Percentiles rank a stretch among this genome's conserved stretches.
Conservation (phyloP, 2,797 vertebrate species). For the Argya squamiceps region DNA sequence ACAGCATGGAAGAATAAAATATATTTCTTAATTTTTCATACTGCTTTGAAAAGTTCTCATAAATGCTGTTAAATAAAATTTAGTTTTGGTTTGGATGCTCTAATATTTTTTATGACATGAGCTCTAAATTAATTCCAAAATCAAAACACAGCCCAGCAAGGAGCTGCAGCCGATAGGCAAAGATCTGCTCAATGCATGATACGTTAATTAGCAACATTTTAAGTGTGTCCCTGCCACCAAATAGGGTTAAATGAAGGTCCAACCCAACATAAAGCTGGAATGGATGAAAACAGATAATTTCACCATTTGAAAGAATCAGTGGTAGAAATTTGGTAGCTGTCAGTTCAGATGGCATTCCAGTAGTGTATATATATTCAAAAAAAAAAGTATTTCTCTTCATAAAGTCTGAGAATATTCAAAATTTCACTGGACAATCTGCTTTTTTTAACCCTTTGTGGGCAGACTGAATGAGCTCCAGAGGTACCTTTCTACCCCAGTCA, state of each 20-base stretch:
- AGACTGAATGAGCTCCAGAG: neutral
- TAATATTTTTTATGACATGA: conserved; percentile 15
- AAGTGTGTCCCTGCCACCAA: neutral
- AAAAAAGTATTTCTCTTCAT: neutral
- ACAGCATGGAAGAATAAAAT: neutral
- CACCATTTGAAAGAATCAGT: neutral
- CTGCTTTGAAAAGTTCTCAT: conserved; percentile 1
- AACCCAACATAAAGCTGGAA: neutral
- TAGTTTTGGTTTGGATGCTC: neutral
- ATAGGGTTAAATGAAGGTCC: conserved; percentile 31
- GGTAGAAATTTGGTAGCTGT: neutral
- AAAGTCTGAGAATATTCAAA: neutral
- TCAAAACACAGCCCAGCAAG: conserved; percentile 3
- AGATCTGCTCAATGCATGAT: conserved; percentile 24
- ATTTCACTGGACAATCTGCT: neutral
- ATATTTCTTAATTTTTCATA: conserved; percentile 22
- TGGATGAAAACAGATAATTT: neutral
- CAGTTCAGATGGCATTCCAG: neutral
- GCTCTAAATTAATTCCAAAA: conserved; percentile 2
- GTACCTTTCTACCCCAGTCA: neutral
- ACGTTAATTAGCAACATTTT: conserved; percentile 60
- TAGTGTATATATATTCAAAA: neutral
- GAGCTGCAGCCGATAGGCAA: conserved; percentile 25
- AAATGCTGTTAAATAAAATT: neutral
- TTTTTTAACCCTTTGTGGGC: neutral